Evolutionary conservation across 2,113 vertebrate genomes (phyloP).

Genomic region (Acrocephalus arundinaceus): DNA sequence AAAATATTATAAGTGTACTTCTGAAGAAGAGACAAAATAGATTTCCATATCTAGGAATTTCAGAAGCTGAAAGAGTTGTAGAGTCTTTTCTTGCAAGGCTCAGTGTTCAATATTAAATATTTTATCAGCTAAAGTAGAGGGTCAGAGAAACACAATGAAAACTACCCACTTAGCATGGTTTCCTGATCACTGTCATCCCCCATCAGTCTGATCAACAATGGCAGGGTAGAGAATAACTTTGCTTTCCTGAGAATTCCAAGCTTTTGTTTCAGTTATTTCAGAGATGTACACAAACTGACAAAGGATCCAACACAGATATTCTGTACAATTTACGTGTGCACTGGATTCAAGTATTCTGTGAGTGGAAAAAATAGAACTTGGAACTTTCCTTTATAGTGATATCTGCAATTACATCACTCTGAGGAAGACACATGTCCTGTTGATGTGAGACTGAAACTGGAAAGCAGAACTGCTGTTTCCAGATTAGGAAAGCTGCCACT

Average conservation of each 20-base stretch:
- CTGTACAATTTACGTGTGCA: not conserved
- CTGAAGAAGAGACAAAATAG: not conserved
- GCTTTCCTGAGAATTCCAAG: not conserved
- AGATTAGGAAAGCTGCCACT: slow-evolving; percentile 16
- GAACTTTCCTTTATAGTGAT: not conserved
- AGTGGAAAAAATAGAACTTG: not conserved
- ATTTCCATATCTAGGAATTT: not conserved
- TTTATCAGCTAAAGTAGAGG: not conserved
- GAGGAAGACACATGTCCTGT: slow-evolving; percentile 47
- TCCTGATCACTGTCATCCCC: not conserved
- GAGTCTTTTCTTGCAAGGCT: not conserved
- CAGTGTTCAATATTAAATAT: not conserved
- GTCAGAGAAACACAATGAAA: not conserved
- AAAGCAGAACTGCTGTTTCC: slow-evolving; percentile 49
- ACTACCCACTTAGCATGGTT: not conserved
- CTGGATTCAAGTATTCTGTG: not conserved
- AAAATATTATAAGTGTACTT: not conserved
- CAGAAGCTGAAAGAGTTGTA: not conserved
- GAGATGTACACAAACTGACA: not conserved
- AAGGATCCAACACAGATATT: not conserved
- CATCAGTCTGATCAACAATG: not conserved
- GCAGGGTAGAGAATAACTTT: not conserved
- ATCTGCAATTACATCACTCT: slow-evolving; percentile 6
- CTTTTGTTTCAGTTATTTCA: not conserved
- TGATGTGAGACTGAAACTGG: slow-evolving; percentile 40